Base-by-base conservation (phyloP, 2,797 vertebrate species). In the Tapirus indicus region DNA sequence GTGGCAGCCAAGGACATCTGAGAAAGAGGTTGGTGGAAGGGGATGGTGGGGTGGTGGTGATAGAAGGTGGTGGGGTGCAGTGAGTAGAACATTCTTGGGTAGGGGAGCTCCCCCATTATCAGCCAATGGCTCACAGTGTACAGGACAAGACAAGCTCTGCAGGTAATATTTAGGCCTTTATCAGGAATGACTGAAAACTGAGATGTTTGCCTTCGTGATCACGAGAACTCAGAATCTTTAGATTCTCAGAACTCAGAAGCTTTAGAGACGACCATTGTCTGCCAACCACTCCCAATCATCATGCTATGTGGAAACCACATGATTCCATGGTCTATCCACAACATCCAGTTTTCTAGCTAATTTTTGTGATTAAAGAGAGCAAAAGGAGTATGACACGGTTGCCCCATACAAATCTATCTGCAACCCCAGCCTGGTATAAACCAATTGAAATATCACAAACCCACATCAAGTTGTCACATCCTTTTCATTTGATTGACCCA, bases 331-430 rank as follows among this genome's bases (percentile, higher is more conserved):
- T 94, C 77, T 88, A 21, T 66, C 72, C 74, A 91, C 62, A 96
- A 56, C 71, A 89, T 72, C 47, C 52, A 72, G 32, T 68, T 75
- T 96, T 74, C 49, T 13, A 49, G 85, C 14, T 85, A 82, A 68
- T 92, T 97, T 96, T 54, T 96, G 79, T 88, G 94, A 94, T 86
- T 94, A 88, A 85, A 35, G 54, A 49, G 77, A 92, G 79, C 35
- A 74, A 90, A 88, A n/a, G 52, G 75, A 90, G n/a, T 52, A 62
- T 56, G 54, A 82, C 41, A 44, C 8, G 38, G 88, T 72, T 68
- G 58, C 47, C 64, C 75, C 56, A 38, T 41, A 58, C 41, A 87
- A 58, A 83, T 78, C 88, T 87, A 18, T 60, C 60, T 87, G 56
- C 94, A 88, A 83, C 92, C 17, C 32, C 38, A 17, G 29, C 25